These are phyloP conservation scores for Danio tinwini DNA, from an alignment of 2,797 vertebrate genomes.

Conservation along the genomic window DNA sequence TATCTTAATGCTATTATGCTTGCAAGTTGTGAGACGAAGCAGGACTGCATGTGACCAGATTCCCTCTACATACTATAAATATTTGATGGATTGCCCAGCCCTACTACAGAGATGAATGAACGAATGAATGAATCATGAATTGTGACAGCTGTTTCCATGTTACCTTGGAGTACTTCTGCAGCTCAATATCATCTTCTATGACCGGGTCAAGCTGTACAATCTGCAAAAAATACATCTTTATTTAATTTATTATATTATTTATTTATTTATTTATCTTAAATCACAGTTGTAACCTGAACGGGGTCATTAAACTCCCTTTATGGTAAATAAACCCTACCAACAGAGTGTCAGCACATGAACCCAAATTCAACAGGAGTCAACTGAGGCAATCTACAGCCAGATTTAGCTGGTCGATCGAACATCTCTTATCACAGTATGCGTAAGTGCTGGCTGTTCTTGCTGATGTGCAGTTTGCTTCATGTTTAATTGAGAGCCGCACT, in stretches of 20 bases:
- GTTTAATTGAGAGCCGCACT: conserved; percentile 52
- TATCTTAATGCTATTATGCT: background rate
- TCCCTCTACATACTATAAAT: background rate
- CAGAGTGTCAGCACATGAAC: conserved; percentile 30
- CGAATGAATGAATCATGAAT: background rate
- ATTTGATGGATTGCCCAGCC: background rate
- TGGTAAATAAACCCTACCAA: conserved; percentile 31
- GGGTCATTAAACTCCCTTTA: background rate
- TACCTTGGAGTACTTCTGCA: conserved; percentile 96
- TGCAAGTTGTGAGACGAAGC: conserved; percentile 8
- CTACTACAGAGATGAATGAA: background rate
- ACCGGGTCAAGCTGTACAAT: conserved; percentile 87
- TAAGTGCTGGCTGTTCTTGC: conserved; percentile 29
- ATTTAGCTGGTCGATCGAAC: conserved; percentile 42
- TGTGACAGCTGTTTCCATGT: background rate
- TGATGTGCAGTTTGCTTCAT: conserved; percentile 29
- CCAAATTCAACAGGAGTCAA: conserved; percentile 41
- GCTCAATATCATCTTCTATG: conserved; percentile 87
- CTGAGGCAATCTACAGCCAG: conserved; percentile 27
- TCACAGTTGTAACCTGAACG: background rate
- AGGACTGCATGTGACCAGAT: background rate
- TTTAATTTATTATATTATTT: background rate
- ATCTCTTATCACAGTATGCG: conserved; percentile 34
- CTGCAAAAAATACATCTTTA: conserved; percentile 66
- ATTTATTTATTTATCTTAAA: background rate